Conservation (phyloP, 2,888 invertebrate genomes). For the Orgyia antiqua region DNA sequence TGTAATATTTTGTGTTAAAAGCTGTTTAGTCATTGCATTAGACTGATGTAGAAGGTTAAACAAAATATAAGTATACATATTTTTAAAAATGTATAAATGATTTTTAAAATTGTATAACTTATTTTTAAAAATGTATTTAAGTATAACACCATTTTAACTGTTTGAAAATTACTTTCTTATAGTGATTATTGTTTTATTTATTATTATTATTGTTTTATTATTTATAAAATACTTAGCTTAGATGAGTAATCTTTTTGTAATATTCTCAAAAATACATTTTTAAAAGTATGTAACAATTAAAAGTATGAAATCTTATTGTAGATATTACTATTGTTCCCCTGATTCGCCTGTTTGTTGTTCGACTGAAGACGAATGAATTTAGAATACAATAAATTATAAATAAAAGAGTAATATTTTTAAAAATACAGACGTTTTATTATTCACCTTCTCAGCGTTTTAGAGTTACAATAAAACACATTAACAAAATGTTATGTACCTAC, state of each 20-base stretch:
- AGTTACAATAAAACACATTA: neutral
- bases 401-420: constrained; percentile 74
- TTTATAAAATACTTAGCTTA: neutral
- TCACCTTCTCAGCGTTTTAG: neutral
- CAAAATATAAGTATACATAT: constrained; percentile 30
- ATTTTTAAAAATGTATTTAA: no score
- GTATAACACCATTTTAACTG: neutral
- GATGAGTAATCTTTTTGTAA: neutral
- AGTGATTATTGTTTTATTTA: neutral
- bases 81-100: constrained; percentile 35
- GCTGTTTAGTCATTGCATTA: constrained; percentile 63
- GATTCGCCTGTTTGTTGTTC: constrained; percentile 55
- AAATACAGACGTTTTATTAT: constrained; percentile 35
- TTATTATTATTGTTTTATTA: neutral
- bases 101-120: neutral
- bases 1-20: constrained; percentile 23
- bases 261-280: constrained; percentile 18
- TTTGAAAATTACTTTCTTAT: neutral
- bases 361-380: constrained; percentile 61
- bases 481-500: no score
- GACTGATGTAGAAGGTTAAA: constrained; percentile 64
- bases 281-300: constrained; percentile 38
- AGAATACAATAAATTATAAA: constrained; percentile 69
- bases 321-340: constrained; percentile 47
- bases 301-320: constrained; percentile 34